These are phyloP conservation scores for Cichlasoma orientale DNA, from an alignment of 2,797 vertebrate genomes.

Conservation along the genomic window DNA sequence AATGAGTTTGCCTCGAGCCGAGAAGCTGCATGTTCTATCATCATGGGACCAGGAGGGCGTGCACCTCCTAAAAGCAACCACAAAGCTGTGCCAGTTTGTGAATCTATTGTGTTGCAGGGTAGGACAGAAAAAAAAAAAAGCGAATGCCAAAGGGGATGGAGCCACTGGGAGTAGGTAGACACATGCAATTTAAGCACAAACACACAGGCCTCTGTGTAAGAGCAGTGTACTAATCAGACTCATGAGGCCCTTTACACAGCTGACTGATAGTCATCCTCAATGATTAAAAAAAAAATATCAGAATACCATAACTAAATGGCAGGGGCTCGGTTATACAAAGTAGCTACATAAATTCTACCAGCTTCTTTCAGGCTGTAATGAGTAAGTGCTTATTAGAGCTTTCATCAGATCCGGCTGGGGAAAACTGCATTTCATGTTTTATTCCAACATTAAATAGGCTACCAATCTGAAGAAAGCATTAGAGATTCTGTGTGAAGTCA, in stretches of 20 bases:
- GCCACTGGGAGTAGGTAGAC: slow-evolving; percentile 13
- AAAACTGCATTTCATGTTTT: slow-evolving; percentile 43
- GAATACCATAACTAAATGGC: slow-evolving; percentile 43
- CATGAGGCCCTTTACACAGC: slow-evolving; percentile 58
- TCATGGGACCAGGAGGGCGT: background rate
- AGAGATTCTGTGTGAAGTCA: slow-evolving; percentile 55
- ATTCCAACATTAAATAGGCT: slow-evolving; percentile 22
- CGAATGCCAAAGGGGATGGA: slow-evolving; percentile 4
- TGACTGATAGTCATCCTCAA: slow-evolving; percentile 26
- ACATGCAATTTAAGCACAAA: slow-evolving; percentile 19
- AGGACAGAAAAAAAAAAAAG: slow-evolving; percentile 15
- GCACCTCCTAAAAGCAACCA: slow-evolving; percentile 23
- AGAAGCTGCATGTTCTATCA: background rate
- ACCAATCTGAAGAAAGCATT: slow-evolving; percentile 34
- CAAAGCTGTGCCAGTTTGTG: slow-evolving; percentile 15
- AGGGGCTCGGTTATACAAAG: slow-evolving; percentile 27
- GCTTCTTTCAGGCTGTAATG: slow-evolving; percentile 24
- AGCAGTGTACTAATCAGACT: slow-evolving; percentile 63
- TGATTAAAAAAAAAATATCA: slow-evolving; percentile 26
- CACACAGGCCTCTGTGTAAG: background rate
- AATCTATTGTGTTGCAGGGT: slow-evolving; percentile 10
- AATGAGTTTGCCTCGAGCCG: slow-evolving; percentile 20
- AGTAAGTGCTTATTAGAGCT: slow-evolving; percentile 23
- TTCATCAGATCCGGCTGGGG: slow-evolving; percentile 40
- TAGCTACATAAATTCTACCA: slow-evolving; percentile 9